These are phyloP conservation scores for Myiotriccus ornatus DNA, from an alignment of 2,797 vertebrate species.

Conservation along the genomic window DNA sequence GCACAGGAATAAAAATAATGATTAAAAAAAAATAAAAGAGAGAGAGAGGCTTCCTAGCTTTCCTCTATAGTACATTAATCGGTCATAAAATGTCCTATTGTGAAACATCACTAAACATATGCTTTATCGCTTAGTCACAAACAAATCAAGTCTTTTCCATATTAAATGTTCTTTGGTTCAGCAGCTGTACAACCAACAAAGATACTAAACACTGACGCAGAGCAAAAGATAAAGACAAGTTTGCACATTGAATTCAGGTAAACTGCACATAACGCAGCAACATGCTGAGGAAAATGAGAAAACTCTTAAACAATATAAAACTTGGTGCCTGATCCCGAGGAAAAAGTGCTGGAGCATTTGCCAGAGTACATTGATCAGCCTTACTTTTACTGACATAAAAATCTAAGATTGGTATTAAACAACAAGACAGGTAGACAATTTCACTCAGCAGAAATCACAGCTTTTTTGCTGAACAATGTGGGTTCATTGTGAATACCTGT, in stretches of 20 bases:
- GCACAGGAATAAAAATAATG: conserved; percentile 60
- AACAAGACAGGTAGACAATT: not conserved
- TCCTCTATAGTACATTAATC: conserved; percentile 65
- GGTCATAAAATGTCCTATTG: conserved; percentile 47
- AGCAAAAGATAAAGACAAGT: not conserved
- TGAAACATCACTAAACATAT: not conserved
- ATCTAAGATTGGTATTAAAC: not conserved
- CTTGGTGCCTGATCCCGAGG: not conserved
- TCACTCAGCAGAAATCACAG: not conserved
- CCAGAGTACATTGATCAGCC: not conserved
- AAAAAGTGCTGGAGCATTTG: not conserved
- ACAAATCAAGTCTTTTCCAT: not conserved
- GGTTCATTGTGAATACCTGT: not conserved
- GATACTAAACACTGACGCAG: not conserved
- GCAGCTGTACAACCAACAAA: not conserved
- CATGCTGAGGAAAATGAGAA: not conserved
- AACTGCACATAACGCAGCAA: not conserved
- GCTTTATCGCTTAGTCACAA: not conserved
- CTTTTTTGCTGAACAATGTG: not conserved
- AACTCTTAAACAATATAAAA: not conserved
- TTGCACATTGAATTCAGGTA: not conserved
- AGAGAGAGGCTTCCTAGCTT: conserved; percentile 36
- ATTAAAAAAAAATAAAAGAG: not conserved
- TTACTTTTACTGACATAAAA: not conserved
- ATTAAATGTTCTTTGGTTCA: not conserved